These are phyloP conservation scores for Eupithecia subfuscata DNA, from an alignment of 2,888 invertebrate species.

Conservation along the genomic window DNA sequence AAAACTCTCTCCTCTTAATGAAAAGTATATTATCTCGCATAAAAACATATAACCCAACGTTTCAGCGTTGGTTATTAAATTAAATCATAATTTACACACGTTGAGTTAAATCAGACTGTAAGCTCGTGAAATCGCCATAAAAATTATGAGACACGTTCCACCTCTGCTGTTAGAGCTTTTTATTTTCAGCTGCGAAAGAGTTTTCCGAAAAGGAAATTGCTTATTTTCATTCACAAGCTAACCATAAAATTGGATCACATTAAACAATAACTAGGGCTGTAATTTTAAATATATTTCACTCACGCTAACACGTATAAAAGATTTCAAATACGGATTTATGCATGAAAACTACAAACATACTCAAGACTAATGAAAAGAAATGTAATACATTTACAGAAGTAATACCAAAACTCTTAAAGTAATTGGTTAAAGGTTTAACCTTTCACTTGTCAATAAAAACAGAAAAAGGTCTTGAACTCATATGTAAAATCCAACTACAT, in stretches of 20 bases:
- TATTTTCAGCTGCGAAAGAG: conserved; percentile 9
- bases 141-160: conserved; percentile 74
- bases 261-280: conserved; percentile 28
- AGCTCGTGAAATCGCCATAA: conserved; percentile 77
- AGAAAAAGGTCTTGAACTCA: conserved; percentile 19
- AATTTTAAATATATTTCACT: not conserved
- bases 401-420: conserved; percentile 5
- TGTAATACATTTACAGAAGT: not conserved
- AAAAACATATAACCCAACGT: conserved; percentile 76
- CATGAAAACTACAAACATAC: not conserved
- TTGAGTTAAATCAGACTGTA: conserved; percentile 76
- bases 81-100: conserved; percentile 81
- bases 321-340: not conserved
- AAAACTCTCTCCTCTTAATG: conserved; percentile 76
- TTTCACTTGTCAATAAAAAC: conserved; percentile 17
- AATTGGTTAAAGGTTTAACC: conserved; percentile 13
- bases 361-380: not conserved
- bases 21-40: conserved; percentile 80
- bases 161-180: conserved; percentile 51
- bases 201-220: conserved; percentile 13
- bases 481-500: conserved; percentile 54
- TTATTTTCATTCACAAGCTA: conserved; percentile 38
- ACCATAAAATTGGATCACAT: conserved; percentile 37
- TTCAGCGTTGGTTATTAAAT: conserved; percentile 79
- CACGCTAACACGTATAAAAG: not conserved